A percentile compares a stretch with the other conserved stretches of the same genome.
These are phyloP conservation scores for Thinocorus orbignyianus DNA, from an alignment of 2,113 vertebrate species.

Conservation along the genomic window DNA sequence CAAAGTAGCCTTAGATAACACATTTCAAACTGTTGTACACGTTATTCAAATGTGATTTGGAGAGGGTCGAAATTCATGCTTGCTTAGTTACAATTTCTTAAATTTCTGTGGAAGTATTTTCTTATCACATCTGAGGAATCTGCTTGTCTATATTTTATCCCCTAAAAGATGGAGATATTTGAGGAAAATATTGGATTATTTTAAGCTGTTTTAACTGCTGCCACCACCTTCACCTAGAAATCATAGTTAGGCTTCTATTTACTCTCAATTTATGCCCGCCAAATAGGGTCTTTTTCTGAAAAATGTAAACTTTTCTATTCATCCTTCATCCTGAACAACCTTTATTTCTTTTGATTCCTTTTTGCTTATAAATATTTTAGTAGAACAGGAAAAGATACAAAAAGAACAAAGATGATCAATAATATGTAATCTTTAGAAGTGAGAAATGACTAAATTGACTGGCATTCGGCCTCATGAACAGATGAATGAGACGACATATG, in stretches of 20 bases:
- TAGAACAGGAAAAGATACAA: not conserved
- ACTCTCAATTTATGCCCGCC: not conserved
- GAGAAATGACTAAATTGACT: not conserved
- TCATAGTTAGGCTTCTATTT: not conserved
- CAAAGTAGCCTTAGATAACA: not conserved
- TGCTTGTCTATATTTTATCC: not conserved
- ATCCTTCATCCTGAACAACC: not conserved
- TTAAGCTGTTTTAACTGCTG: not conserved
- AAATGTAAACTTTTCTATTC: not conserved
- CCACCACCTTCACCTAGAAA: not conserved
- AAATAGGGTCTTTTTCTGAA: not conserved
- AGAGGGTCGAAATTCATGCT: not conserved
- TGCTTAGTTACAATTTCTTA: not conserved
- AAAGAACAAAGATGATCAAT: not conserved
- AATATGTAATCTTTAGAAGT: not conserved
- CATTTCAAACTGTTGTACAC: not conserved
- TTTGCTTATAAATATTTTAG: not conserved
- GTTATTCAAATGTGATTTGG: not conserved
- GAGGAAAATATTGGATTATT: not conserved
- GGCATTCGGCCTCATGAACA: not conserved
- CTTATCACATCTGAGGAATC: not conserved
- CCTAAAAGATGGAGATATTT: not conserved
- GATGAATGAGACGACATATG: not conserved
- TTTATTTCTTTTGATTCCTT: not conserved
- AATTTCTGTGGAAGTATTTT: not conserved